Base-by-base conservation (phyloP, 2,113 vertebrate genomes). In the Notarius lentiginosus region DNA sequence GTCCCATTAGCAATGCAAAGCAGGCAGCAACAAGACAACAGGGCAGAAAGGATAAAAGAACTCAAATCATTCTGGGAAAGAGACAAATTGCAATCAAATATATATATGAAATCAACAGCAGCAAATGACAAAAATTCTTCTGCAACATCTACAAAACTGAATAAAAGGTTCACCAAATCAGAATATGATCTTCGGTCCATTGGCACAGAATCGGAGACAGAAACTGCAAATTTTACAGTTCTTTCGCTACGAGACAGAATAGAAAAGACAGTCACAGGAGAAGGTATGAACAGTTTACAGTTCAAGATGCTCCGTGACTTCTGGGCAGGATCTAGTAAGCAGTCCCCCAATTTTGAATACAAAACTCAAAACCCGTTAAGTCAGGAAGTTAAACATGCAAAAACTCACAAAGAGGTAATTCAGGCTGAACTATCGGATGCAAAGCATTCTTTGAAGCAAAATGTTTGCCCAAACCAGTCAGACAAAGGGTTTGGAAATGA, bases 51-150 rank as follows among this genome's bases (percentile, higher is more conserved):
- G 90, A 94, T 98, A 86, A 96, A 92, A 84, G 95, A 97, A 76
- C 96, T 98, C 22, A 98, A 95, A 93, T 94, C 93, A 55, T 97
- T 98, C 87, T 99, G 97, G 97, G 97, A 99, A 94, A 92, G 94
- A 83, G 95, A 95, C 85, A 94, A 88, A 81, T 88, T 85, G 88
- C 86, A 89, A 49, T 49, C 94, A 11, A 85, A 88, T 75, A 88
- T 88, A 65, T 87, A 89, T 58, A 82, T 66, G 65, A 90, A 90
- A 90, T 86, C 89, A 24, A 92, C 91, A 93, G 85, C 75, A 56
- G 15, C 30, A 7, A 88, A 89, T 34, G 90, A 92, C 55, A 92
- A 41, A 41, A 82, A 88, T 79, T 20, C 70, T 14, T 75, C 87
- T 72, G 83, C 86, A 63, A 65, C 60, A 11, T 88, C 84, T 82